Percentiles rank a stretch among this genome's conserved stretches.
Evolutionary conservation across 2,797 vertebrate genomes (phyloP).

Genomic region (Phrynocephalus vlangalii): DNA sequence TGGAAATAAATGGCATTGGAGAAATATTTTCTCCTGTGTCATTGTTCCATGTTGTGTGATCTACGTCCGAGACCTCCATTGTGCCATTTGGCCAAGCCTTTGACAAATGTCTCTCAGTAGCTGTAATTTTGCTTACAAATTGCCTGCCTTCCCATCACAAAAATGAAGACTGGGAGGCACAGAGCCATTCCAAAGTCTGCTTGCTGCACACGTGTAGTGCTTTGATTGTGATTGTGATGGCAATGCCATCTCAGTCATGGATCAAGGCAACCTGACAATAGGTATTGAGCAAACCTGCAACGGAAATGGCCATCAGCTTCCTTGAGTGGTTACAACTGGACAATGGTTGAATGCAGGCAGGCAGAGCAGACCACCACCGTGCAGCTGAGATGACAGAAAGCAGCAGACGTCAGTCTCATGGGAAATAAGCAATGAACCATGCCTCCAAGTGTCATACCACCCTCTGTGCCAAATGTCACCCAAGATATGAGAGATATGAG

Average conservation of each 20-base stretch:
- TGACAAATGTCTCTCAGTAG: constrained; percentile 42
- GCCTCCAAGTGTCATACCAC: background rate
- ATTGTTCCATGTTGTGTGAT: constrained; percentile 53
- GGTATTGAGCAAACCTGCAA: constrained; percentile 6
- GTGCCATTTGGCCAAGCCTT: constrained; percentile 50
- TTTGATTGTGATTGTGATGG: constrained; percentile 9
- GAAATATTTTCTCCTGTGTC: constrained; percentile 18
- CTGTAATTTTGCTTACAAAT: background rate
- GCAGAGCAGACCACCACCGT: background rate
- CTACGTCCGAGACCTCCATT: constrained; percentile 11
- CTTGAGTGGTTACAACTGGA: constrained; percentile 5
- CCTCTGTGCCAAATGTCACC: background rate
- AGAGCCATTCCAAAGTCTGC: constrained; percentile 32
- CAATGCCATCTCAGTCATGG: constrained; percentile 15
- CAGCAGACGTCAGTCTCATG: background rate
- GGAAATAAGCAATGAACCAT: background rate
- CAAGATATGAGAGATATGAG: background rate
- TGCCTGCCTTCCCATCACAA: constrained; percentile 39
- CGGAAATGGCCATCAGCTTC: background rate
- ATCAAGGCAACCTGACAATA: constrained; percentile 23
- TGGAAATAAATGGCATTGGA: background rate
- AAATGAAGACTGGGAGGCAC: constrained; percentile 43
- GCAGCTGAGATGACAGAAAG: background rate
- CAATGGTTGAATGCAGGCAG: background rate
- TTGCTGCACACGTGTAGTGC: constrained; percentile 29